Percentiles rank a stretch among this genome's conserved stretches.
Conservation (phyloP, 2,797 vertebrate genomes). For the Clarias pachynema region DNA sequence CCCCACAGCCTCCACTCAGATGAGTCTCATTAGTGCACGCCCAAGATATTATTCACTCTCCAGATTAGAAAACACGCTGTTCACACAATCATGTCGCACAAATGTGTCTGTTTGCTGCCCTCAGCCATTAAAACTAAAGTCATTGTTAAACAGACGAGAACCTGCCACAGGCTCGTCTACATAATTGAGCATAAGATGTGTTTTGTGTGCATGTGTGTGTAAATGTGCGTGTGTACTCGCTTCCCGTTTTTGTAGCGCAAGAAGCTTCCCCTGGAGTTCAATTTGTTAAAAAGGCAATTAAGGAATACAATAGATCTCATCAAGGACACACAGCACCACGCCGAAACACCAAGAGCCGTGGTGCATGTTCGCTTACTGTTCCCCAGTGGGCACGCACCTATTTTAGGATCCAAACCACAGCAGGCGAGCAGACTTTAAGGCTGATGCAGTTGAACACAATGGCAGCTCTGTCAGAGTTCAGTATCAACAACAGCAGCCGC, state of each 20-base stretch:
- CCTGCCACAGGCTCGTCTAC: conserved; percentile 17
- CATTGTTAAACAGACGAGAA: conserved; percentile 41
- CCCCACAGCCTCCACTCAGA: conserved; percentile 51
- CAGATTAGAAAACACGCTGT: conserved; percentile 47
- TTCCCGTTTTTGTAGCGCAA: not conserved
- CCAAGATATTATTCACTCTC: conserved; percentile 51
- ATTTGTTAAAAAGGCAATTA: conserved; percentile 38
- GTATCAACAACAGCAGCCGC: not conserved
- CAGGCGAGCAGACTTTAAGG: not conserved
- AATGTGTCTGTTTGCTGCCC: conserved; percentile 50
- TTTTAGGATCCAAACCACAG: conserved; percentile 7
- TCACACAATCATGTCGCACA: conserved; percentile 47
- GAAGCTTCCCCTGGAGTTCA: conserved; percentile 16
- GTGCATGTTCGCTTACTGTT: not conserved
- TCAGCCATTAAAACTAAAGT: conserved; percentile 45
- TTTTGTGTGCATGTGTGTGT: not conserved
- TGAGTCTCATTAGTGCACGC: conserved; percentile 57
- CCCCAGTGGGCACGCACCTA: conserved; percentile 11
- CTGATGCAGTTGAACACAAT: not conserved
- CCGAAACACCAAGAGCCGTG: not conserved
- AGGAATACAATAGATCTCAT: conserved; percentile 35
- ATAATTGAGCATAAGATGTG: not conserved
- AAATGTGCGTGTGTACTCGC: not conserved
- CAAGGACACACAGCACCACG: conserved; percentile 3
- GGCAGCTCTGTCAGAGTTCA: not conserved